Evolutionary conservation across 92 coral and sea anemone genomes (phyloP).

Genomic region (Chrysogorgia sp.): DNA sequence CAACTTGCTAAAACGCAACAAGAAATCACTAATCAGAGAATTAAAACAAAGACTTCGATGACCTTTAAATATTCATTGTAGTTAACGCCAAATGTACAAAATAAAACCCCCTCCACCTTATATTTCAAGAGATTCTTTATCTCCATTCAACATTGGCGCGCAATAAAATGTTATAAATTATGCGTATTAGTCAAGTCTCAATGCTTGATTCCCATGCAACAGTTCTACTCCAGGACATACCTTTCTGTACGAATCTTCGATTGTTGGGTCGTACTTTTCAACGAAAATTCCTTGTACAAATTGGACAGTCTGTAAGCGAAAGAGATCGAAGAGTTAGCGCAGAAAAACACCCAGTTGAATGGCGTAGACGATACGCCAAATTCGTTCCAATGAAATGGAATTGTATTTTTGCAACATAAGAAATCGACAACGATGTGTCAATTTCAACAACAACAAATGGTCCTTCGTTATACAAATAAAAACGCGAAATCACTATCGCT

Average conservation of each 20-base stretch:
- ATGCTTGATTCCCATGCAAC: background rate
- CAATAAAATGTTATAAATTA: background rate
- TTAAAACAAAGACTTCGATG: background rate
- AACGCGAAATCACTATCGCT: conserved; percentile 7
- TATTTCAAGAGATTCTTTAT: too few species aligned
- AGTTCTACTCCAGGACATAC: conserved; percentile 45
- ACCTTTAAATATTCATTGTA: background rate
- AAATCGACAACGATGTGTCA: conserved; percentile 47
- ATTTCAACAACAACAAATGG: background rate
- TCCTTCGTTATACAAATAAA: conserved; percentile 10
- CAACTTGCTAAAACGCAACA: conserved; percentile 81
- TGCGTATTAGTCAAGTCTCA: conserved; percentile 3
- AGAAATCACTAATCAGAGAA: background rate
- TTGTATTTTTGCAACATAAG: conserved; percentile 38
- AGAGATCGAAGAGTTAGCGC: background rate
- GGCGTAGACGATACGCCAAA: background rate
- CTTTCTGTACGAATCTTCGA: conserved; percentile 98
- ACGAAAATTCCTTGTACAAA: conserved; percentile 99
- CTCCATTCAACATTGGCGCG: too few species aligned
- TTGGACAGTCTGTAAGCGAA: conserved; percentile 83
- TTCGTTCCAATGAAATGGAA: conserved; percentile 11
- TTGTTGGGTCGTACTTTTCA: conserved; percentile 98
- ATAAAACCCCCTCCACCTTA: background rate
- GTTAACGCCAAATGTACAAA: background rate
- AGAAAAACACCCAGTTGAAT: background rate